These are phyloP conservation scores for Gambusia holbrooki DNA, from an alignment of 2,113 vertebrate genomes.

Conservation along the genomic window DNA sequence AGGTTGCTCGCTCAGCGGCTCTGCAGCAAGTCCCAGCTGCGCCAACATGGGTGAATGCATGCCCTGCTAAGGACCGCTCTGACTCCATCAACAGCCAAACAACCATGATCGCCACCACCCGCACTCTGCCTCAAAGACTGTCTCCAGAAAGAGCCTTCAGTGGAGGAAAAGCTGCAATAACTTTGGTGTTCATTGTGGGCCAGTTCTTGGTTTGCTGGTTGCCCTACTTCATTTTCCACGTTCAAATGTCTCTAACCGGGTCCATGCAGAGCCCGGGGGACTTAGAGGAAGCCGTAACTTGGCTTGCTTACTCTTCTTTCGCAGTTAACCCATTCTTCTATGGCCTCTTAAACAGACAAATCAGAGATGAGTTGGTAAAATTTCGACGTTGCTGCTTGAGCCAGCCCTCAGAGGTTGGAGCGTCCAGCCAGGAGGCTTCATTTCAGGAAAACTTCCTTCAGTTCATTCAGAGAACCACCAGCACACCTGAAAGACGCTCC, in stretches of 20 bases:
- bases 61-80: constrained; percentile 75
- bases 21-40: constrained; percentile 77
- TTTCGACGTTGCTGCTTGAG: constrained; percentile 81
- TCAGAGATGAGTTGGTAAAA: constrained; percentile 87
- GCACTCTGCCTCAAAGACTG: constrained; percentile 78
- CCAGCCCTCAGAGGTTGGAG: constrained; percentile 72
- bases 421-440: constrained; percentile 84
- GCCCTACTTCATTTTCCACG: constrained; percentile 91
- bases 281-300: constrained; percentile 86
- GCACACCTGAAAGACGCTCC: constrained; percentile 74
- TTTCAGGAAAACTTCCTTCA: constrained; percentile 88
- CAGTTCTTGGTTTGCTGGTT: constrained; percentile 95
- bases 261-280: constrained; percentile 74
- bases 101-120: constrained; percentile 82
- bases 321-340: constrained; percentile 94
- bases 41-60: constrained; percentile 72
- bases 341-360: constrained; percentile 89
- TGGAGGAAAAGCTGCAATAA: constrained; percentile 90
- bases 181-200: constrained; percentile 89
- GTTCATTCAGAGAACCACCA: constrained; percentile 85
- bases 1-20: constrained; percentile 89
- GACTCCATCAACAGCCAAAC: constrained; percentile 89
- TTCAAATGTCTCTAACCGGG: constrained; percentile 80
- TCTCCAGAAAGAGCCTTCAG: constrained; percentile 81
- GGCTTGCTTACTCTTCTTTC: constrained; percentile 94